Base-by-base conservation (phyloP, 1,140 invertebrate species). In the Leptopilina boulardi region DNA sequence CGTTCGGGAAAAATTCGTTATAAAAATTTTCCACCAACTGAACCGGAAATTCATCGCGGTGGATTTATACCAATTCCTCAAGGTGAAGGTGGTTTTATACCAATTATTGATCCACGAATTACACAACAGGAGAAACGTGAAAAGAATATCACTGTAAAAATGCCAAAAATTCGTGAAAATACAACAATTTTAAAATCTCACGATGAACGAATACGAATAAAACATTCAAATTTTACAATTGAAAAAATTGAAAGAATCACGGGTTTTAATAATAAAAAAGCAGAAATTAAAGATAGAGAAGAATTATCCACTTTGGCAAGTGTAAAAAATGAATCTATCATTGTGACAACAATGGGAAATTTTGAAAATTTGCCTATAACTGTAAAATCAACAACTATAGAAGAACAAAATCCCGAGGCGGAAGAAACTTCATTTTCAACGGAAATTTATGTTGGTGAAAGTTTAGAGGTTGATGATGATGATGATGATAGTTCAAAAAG, bases 31-130 rank as follows among this genome's bases (percentile, higher is more conserved):
- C 86, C 90, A 71, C 93, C 92, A 73, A 92, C 91, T 0, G 92
- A 92, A 74, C 94, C 94, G 0, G 92, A 93, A 82, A 93, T 95
- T 74, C 93, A 95, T 88, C 93, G 93, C 15, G 94, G 94, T 73
- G 95, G 95, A 15, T 96, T 96, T 84, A 89, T 93, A 10, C 95
- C 95, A 18, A 91, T 96, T 73, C 95, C 95, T 9, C 92, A 92
- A 34, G 92, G 92, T 51, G 90, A 93, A 76, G 93, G 94, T 13
- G 95, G 95, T 15, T 96, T 96, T 80, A 91, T 91, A 74, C 95
- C 95, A 0, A 95, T 95, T 47, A 80, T 86, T 51, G 91, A 94
- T 90, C 94, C 94, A n/a, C 80, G 86, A 59, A 79, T 75, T 11
- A 86, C 80, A 10, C 26, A 34, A 21, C n/a, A n/a, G n/a, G 44